A percentile compares a stretch with the other conserved stretches of the same genome.
These are phyloP conservation scores for Trematomus loennbergii DNA, from an alignment of 2,113 vertebrate species.

Conservation along the genomic window DNA sequence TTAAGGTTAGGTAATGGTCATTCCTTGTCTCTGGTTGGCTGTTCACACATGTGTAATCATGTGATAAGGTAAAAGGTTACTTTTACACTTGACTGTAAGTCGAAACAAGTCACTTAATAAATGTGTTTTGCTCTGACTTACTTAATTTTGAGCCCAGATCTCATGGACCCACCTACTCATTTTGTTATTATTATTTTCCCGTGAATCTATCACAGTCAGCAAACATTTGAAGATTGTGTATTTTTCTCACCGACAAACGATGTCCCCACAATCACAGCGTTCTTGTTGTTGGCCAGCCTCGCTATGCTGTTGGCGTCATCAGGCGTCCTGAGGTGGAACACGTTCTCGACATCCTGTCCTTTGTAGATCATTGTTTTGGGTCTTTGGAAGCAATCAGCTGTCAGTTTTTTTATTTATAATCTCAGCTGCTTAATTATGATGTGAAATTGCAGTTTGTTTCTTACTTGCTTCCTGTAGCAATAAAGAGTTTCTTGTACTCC, in stretches of 20 bases:
- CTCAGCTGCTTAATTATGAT: not conserved
- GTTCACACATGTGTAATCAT: not conserved
- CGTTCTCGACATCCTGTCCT: conserved; percentile 93
- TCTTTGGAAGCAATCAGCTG: conserved; percentile 73
- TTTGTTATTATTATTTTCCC: not conserved
- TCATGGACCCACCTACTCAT: not conserved
- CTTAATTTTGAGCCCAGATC: not conserved
- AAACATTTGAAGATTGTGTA: not conserved
- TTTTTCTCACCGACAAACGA: conserved; percentile 92
- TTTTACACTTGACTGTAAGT: not conserved
- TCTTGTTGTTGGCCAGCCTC: conserved; percentile 92
- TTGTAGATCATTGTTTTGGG: conserved; percentile 94
- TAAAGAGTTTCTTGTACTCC: conserved; percentile 95
- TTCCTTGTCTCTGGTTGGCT: not conserved
- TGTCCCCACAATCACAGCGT: conserved; percentile 93
- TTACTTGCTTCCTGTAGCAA: conserved; percentile 96
- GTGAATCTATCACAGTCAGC: not conserved
- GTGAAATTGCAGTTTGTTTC: conserved; percentile 23
- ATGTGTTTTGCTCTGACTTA: no score
- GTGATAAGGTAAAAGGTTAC: not conserved
- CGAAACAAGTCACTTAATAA: not conserved
- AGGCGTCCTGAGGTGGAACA: conserved; percentile 91
- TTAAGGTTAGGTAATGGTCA: no score
- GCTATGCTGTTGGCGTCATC: conserved; percentile 95
- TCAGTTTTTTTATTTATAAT: not conserved